phyloP scores from a whole-genome alignment of 1,140 invertebrate genomes.

The Drosophila lowei region DNA sequence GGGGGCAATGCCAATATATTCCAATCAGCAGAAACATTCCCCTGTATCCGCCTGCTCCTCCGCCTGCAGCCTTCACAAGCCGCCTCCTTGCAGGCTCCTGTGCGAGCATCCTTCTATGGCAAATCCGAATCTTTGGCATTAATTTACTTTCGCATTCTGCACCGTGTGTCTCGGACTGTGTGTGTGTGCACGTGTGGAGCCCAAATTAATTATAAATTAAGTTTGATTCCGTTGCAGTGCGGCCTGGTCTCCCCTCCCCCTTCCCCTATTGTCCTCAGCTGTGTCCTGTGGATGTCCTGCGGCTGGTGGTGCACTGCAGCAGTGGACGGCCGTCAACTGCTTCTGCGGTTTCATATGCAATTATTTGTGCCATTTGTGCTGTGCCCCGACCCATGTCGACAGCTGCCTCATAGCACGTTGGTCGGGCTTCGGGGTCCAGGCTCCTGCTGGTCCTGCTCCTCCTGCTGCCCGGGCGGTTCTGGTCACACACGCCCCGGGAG shows the following conservation, averaged over 20 bases:
- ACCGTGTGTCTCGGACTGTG: conserved; percentile 3
- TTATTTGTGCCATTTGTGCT: conserved; percentile 68
- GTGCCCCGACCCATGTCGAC: conserved; percentile 15
- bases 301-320: conserved; percentile 36
- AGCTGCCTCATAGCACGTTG: conserved; percentile 24
- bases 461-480: background rate
- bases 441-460: conserved; percentile 1
- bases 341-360: conserved; percentile 78
- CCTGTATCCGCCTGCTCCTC: too few species aligned
- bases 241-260: conserved; percentile 1
- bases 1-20: too few species aligned
- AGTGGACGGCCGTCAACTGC: conserved; percentile 62
- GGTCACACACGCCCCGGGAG: conserved; percentile 14
- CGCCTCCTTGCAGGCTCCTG: background rate
- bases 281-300: conserved; percentile 33
- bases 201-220: conserved; percentile 76
- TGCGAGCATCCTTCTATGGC: background rate
- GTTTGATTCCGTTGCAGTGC: conserved; percentile 53
- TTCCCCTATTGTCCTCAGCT: background rate
- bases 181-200: conserved; percentile 25
- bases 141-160: conserved; percentile 46
- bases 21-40: too few species aligned
- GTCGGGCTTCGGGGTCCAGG: background rate
- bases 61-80: too few species aligned
- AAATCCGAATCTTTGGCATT: conserved; percentile 34